Percentiles rank a stretch among this genome's conserved stretches.
These are phyloP conservation scores for Mesorhabditis belari DNA, from an alignment of 2,888 invertebrate genomes.

Conservation along the genomic window DNA sequence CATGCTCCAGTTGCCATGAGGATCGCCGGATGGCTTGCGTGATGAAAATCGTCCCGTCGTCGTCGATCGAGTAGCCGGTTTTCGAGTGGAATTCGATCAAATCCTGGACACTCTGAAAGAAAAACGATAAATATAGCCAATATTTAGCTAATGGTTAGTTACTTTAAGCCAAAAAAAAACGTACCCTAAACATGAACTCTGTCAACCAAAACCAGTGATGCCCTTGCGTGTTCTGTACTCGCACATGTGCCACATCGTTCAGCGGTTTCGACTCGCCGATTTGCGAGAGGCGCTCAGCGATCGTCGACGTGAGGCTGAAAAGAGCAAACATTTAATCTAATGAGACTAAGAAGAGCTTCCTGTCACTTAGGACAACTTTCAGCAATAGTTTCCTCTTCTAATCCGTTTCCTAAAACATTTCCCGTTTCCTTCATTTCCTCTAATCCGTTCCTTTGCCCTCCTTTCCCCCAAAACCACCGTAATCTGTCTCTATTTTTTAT, in stretches of 20 bases:
- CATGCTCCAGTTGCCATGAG: conserved; percentile 37
- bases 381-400: background rate
- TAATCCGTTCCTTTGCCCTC: background rate
- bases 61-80: background rate
- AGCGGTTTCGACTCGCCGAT: background rate
- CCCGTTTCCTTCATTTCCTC: background rate
- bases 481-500: background rate
- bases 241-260: background rate
- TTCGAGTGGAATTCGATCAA: background rate
- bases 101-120: background rate
- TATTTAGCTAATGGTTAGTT: no score
- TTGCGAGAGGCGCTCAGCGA: background rate
- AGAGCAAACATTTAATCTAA: background rate
- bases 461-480: background rate
- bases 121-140: no score
- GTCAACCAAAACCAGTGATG: background rate
- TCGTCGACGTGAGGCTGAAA: background rate
- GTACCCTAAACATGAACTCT: background rate
- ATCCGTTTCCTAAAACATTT: background rate
- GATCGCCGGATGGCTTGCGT: conserved; percentile 17
- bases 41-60: conserved; percentile 2
- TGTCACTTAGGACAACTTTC: background rate
- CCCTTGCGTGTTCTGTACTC: background rate
- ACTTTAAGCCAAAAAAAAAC: background rate
- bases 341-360: no score